Conservation (phyloP, 2,113 vertebrate genomes). For the Epinephelus fuscoguttatus region DNA sequence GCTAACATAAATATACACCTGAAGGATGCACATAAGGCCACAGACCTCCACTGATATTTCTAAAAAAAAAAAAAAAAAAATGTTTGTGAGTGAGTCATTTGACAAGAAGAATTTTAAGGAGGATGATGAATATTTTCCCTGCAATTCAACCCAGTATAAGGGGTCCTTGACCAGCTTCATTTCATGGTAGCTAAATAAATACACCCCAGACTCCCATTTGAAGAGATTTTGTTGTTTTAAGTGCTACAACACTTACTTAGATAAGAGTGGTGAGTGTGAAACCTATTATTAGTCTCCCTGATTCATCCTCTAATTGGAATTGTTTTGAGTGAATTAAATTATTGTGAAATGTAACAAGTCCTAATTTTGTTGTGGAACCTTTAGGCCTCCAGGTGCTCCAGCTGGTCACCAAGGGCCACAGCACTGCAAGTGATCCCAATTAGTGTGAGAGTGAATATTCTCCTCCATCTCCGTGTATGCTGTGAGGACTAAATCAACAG, state of each 20-base stretch:
- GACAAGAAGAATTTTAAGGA: not conserved
- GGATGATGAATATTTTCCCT: not conserved
- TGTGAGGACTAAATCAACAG: not conserved
- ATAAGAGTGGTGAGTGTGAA: not conserved
- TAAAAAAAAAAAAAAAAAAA: too few relatives aligned
- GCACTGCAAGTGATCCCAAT: not conserved
- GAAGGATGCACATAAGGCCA: not conserved
- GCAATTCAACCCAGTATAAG: not conserved
- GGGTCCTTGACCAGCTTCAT: conserved; percentile 1
- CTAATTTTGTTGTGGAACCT: not conserved
- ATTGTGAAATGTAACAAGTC: not conserved
- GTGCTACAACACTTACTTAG: not conserved
- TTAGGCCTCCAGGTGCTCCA: not conserved
- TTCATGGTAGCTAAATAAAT: not conserved
- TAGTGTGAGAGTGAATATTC: not conserved
- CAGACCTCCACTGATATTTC: not conserved
- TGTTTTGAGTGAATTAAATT: conserved; percentile 10
- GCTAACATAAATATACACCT: too few relatives aligned
- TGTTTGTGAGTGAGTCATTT: too few relatives aligned
- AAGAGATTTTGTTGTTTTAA: conserved; percentile 2
- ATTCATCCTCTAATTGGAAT: not conserved
- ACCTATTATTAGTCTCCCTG: not conserved
- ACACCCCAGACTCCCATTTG: not conserved
- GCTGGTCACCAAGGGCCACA: not conserved
- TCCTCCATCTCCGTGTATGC: not conserved